Evolutionary conservation across 1,140 invertebrate species (phyloP).

Genomic region (Gryon sp.): DNA sequence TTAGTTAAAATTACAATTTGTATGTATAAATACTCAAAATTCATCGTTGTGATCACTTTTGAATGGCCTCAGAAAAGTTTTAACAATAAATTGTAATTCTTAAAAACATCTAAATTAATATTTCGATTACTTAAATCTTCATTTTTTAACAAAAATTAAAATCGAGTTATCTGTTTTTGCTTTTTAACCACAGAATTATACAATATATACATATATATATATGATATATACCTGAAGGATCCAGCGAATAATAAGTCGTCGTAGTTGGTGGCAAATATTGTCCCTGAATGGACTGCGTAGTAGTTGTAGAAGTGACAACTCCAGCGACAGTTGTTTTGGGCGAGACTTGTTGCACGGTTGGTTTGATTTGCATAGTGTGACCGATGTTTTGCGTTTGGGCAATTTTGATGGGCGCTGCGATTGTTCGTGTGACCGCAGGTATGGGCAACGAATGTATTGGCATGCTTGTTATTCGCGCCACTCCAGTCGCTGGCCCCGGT

Average conservation of each 20-base stretch:
- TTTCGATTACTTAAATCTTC: too few species aligned
- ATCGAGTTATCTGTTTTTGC: too few species aligned
- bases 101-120: too few species aligned
- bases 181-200: too few species aligned
- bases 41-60: too few species aligned
- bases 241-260: slow-evolving; percentile 74
- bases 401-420: slow-evolving; percentile 69
- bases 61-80: too few species aligned
- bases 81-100: too few species aligned
- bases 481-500: slow-evolving; percentile 68
- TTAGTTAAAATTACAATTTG: too few species aligned
- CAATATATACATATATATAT: too few species aligned
- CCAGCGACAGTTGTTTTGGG: slow-evolving; percentile 64
- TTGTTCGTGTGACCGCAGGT: slow-evolving; percentile 67
- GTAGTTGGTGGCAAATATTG: slow-evolving; percentile 72
- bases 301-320: slow-evolving; percentile 41
- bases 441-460: slow-evolving; percentile 75
- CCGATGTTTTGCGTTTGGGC: slow-evolving; percentile 68
- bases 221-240: slow-evolving; percentile 66
- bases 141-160: too few species aligned
- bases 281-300: slow-evolving; percentile 68
- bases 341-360: slow-evolving; percentile 64
- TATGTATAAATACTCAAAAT: too few species aligned
- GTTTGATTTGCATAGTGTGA: slow-evolving; percentile 69
- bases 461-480: slow-evolving; percentile 75